Evolutionary conservation across 2,113 vertebrate genomes (phyloP).

Genomic region (Anhinga rufa): DNA sequence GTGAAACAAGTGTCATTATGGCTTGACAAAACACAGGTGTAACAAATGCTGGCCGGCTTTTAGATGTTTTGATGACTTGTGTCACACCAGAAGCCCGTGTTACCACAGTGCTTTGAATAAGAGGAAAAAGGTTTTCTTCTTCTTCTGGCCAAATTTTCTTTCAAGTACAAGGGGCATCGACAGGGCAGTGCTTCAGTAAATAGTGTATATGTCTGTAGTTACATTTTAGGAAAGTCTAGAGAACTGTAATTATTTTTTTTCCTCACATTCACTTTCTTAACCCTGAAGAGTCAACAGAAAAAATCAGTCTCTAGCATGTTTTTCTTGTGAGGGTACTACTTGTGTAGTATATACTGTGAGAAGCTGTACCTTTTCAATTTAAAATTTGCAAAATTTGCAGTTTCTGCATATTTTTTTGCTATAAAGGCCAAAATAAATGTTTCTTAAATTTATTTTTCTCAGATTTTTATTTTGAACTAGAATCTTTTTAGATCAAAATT

Average conservation of each 20-base stretch:
- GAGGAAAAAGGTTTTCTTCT: neutral
- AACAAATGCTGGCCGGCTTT: neutral
- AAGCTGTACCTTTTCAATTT: neutral
- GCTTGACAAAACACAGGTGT: neutral
- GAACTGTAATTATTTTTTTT: neutral
- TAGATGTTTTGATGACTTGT: neutral
- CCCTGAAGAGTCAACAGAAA: neutral
- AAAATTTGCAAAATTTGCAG: neutral
- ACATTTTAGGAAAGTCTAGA: neutral
- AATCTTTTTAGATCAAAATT: neutral
- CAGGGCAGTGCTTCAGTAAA: neutral
- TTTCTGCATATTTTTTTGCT: neutral
- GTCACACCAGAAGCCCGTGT: neutral
- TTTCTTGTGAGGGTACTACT: neutral
- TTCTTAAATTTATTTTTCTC: neutral
- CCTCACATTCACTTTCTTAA: neutral
- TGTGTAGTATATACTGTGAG: neutral
- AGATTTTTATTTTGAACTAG: neutral
- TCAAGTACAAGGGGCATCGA: neutral
- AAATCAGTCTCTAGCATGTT: neutral
- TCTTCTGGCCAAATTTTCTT: neutral
- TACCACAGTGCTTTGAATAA: neutral
- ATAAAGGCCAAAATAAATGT: neutral
- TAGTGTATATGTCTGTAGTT: neutral
- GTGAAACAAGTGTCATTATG: neutral